Percentiles rank a stretch among this genome's conserved stretches.
These are phyloP conservation scores for Boulengeromyrus knoepffleri DNA, from an alignment of 2,113 vertebrate species.

Conservation along the genomic window DNA sequence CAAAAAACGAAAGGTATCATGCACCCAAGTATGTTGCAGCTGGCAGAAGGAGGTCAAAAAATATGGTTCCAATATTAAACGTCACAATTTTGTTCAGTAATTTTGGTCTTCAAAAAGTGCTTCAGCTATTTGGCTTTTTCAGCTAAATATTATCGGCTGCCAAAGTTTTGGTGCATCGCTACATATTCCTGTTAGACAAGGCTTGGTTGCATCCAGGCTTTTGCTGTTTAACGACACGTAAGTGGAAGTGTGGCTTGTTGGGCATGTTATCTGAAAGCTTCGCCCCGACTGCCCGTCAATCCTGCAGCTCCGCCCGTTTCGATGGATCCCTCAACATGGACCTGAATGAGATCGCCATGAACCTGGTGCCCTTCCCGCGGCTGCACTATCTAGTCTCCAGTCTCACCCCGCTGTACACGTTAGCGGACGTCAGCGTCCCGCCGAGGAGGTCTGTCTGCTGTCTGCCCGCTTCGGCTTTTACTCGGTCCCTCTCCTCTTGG, in stretches of 20 bases:
- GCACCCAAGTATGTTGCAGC: too few relatives aligned
- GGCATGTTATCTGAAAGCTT: not conserved
- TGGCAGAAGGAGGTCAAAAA: too few relatives aligned
- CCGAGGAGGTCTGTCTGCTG: conserved; percentile 67
- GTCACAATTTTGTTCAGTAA: too few relatives aligned
- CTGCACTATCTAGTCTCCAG: conserved; percentile 92
- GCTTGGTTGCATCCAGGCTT: not conserved
- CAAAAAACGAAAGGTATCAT: too few relatives aligned
- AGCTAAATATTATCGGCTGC: not conserved
- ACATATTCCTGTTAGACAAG: not conserved
- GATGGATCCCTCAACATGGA: conserved; percentile 96
- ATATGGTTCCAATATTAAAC: too few relatives aligned
- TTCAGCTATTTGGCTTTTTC: too few relatives aligned
- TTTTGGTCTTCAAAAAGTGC: too few relatives aligned
- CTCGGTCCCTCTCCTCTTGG: not conserved
- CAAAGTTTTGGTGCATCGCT: not conserved
- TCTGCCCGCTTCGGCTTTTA: conserved; percentile 9
- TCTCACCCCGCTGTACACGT: conserved; percentile 82
- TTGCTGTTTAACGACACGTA: not conserved
- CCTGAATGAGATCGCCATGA: conserved; percentile 94
- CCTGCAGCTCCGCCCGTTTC: conserved; percentile 83
- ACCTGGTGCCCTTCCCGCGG: conserved; percentile 90
- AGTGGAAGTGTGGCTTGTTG: not conserved
- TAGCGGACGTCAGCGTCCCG: conserved; percentile 78
- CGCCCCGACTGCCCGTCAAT: not conserved